Evolutionary conservation across 2,797 vertebrate species (phyloP).

Genomic region (Gymnoscopelus braueri): DNA sequence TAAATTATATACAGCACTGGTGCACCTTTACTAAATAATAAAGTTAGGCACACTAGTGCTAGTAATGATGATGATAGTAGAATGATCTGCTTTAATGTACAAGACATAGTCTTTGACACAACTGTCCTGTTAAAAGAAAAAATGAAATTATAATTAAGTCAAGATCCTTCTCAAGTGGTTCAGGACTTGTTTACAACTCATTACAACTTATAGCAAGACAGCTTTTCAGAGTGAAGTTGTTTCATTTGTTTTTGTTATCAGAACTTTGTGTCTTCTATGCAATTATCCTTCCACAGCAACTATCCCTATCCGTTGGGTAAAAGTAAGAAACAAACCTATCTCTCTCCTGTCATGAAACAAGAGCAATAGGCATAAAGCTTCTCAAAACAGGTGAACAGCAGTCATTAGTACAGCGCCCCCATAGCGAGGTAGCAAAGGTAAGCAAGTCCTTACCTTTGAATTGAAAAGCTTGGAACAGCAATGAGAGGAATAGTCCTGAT

Average conservation of each 20-base stretch:
- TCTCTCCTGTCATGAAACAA: slow-evolving; percentile 25
- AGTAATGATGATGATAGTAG: no score
- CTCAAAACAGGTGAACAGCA: slow-evolving; percentile 17
- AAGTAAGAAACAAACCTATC: slow-evolving; percentile 6
- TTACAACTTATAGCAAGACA: background rate
- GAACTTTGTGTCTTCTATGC: no score
- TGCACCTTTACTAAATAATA: no score
- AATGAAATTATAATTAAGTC: no score
- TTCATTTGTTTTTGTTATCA: background rate
- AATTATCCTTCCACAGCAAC: no score
- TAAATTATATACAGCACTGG: no score
- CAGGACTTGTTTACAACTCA: slow-evolving; percentile 7
- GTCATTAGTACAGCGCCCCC: slow-evolving; percentile 7
- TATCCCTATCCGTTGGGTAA: background rate
- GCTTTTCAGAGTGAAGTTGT: background rate
- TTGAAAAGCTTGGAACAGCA: slow-evolving; percentile 88
- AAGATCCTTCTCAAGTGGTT: slow-evolving; percentile 11
- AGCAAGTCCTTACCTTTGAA: slow-evolving; percentile 86
- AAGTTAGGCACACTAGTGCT: no score
- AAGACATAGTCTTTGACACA: no score
- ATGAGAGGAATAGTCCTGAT: slow-evolving; percentile 84
- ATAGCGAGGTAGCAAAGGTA: slow-evolving; percentile 6
- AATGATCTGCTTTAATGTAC: no score
- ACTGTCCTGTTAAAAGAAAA: no score
- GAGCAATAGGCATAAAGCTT: slow-evolving; percentile 26